Conservation (phyloP, 2,888 invertebrate genomes). For the Amorpha juglandis region DNA sequence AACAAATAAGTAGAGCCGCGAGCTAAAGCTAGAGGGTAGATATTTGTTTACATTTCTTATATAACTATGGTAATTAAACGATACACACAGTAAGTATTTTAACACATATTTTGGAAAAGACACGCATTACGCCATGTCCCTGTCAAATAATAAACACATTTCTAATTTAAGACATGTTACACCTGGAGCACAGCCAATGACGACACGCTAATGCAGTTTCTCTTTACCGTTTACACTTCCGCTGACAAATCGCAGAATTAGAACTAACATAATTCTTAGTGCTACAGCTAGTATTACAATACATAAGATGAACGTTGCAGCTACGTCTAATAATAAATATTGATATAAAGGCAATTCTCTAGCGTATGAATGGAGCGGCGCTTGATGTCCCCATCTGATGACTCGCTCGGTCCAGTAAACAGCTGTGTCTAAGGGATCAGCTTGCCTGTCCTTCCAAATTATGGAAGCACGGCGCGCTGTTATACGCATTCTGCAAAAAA, state of each 20-base stretch:
- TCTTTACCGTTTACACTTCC: slow-evolving; percentile 57
- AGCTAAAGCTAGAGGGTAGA: no score
- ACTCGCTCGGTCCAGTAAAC: slow-evolving; percentile 85
- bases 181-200: slow-evolving; percentile 14
- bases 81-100: no score
- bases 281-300: slow-evolving; percentile 48
- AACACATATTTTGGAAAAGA: background rate
- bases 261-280: slow-evolving; percentile 51
- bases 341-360: slow-evolving; percentile 64
- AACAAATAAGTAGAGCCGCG: no score
- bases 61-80: no score
- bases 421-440: slow-evolving; percentile 81
- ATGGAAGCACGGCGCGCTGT: slow-evolving; percentile 74
- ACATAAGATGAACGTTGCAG: slow-evolving; percentile 51
- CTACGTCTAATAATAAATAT: slow-evolving; percentile 64
- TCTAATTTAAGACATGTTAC: slow-evolving; percentile 20
- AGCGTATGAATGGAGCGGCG: slow-evolving; percentile 62
- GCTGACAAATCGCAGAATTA: slow-evolving; percentile 53
- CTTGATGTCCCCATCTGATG: slow-evolving; percentile 69
- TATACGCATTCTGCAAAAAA: slow-evolving; percentile 66
- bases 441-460: slow-evolving; percentile 80
- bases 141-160: background rate
- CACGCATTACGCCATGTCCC: no score
- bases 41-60: no score
- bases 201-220: slow-evolving; percentile 59